Evolutionary conservation across 2,888 invertebrate species (phyloP), one percentile per base, ranked within the genome.

Genomic region (Sympetrum striolatum): DNA sequence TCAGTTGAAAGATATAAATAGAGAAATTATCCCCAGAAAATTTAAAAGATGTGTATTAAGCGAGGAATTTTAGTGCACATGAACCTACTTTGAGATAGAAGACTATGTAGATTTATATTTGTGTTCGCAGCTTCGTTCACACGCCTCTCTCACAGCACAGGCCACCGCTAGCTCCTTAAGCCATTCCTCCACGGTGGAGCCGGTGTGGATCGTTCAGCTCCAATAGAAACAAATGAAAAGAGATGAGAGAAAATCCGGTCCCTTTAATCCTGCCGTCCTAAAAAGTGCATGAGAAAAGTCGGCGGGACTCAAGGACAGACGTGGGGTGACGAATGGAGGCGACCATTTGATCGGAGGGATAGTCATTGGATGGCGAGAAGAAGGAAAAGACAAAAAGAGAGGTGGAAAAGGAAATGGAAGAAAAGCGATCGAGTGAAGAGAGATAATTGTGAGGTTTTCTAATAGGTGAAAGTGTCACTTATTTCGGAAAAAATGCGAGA

Each of bases 211-310:
- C 82, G 82, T 82, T 82, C 82, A 53, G 82, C 82, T 82, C 58
- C 82, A 82, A 82, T 82, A 82, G 82, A 73, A 73, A 82, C 82
- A 82, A 58, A 58, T 58, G 35, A 35, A 31, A 53, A 31, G 53
- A 82, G 6, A 82, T 14, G 82, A 58, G 31, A 53, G 48, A 81
- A n/a, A 44, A 48, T n/a, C 25, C 81, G n/a, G 35, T 48, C 31
- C 82, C 18, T 53, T 58, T 31, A 18, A 82, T 53, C 53, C 81
- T 48, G 25, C 53, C 48, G 25, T 48, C 48, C 82, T 53, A 58
- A 82, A 58, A 82, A 82, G 82, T 58, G 58, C 58, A 82, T 58
- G 82, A 82, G 82, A 81, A 81, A 81, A 64, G 64, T 15, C 31
- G 31, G 25, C 8, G 25, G 44, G 12, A 18, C 58, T 58, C 82